These are phyloP conservation scores for Drosophila austrosaltans DNA, from an alignment of 2,888 invertebrate genomes.

Conservation along the genomic window DNA sequence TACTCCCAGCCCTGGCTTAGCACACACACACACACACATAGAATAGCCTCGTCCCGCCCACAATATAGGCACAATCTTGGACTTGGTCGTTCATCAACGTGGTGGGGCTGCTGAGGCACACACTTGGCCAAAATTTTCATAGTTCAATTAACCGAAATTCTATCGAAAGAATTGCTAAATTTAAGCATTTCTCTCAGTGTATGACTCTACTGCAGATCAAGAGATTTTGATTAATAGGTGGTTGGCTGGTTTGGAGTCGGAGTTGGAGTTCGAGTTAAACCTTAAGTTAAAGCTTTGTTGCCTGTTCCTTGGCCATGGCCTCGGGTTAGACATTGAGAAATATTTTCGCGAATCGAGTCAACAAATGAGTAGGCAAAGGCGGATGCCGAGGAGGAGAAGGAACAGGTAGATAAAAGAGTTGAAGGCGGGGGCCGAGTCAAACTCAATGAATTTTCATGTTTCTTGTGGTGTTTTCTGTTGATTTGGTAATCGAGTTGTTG, in stretches of 20 bases:
- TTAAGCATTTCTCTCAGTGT: conserved; percentile 63
- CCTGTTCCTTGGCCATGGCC: conserved; percentile 54
- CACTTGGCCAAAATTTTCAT: conserved; percentile 60
- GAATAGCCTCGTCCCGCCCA: conserved; percentile 23
- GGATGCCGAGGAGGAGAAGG: neutral
- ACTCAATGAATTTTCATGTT: conserved; percentile 65
- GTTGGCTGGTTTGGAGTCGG: conserved; percentile 44
- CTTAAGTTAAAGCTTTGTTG: conserved; percentile 8
- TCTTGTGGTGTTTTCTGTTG: conserved; percentile 25
- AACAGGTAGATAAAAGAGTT: neutral
- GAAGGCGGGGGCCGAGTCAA: conserved; percentile 21
- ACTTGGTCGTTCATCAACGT: conserved; percentile 69
- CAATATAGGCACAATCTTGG: conserved; percentile 41
- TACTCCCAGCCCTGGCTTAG: conserved; percentile 26
- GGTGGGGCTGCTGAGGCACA: conserved; percentile 62
- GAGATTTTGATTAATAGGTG: conserved; percentile 77
- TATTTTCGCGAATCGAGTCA: conserved; percentile 77
- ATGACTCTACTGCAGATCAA: conserved; percentile 68
- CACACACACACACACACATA: conserved; percentile 31
- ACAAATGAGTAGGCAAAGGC: conserved; percentile 56
- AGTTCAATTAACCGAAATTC: conserved; percentile 57
- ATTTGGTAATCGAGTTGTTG: conserved; percentile 41
- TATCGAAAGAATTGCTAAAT: neutral
- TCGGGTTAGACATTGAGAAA: conserved; percentile 76
- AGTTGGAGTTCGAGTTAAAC: conserved; percentile 42